phyloP scores from a whole-genome alignment of 1,140 invertebrate species.

The Nephotettix cincticeps region DNA sequence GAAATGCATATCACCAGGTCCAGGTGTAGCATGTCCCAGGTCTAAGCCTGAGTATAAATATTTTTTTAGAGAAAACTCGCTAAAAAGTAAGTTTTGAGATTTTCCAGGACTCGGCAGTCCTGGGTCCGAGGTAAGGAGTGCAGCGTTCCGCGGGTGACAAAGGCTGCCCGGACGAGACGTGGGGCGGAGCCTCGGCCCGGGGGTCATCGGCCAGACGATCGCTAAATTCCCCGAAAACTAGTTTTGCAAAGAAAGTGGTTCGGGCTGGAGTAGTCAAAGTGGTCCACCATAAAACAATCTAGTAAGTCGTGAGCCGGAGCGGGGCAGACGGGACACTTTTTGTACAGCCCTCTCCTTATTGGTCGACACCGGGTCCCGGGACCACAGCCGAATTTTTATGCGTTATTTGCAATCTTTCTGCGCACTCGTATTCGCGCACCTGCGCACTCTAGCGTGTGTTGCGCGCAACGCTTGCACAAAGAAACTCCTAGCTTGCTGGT shows the following conservation, averaged over 20 bases:
- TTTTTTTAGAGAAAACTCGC: no score
- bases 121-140: no score
- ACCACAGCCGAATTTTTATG: slow-evolving; percentile 10
- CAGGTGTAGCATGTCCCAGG: no score
- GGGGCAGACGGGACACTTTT: slow-evolving; percentile 3
- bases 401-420: neutral
- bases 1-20: no score
- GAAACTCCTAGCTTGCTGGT: no score
- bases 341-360: neutral
- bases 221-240: slow-evolving; percentile 16
- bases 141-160: neutral
- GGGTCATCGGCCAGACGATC: slow-evolving; percentile 13
- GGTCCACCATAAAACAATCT: slow-evolving; percentile 18
- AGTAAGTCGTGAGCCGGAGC: slow-evolving; percentile 14
- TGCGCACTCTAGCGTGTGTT: no score
- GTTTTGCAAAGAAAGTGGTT: slow-evolving; percentile 21
- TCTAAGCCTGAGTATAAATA: no score
- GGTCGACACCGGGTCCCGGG: neutral
- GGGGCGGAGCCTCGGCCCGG: neutral
- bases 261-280: slow-evolving; percentile 3
- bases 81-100: no score
- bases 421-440: no score
- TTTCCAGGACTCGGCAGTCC: no score
- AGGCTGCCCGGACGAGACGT: neutral
- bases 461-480: no score